Conservation (phyloP, 2,797 vertebrate genomes). For the Babyrousa celebensis region DNA sequence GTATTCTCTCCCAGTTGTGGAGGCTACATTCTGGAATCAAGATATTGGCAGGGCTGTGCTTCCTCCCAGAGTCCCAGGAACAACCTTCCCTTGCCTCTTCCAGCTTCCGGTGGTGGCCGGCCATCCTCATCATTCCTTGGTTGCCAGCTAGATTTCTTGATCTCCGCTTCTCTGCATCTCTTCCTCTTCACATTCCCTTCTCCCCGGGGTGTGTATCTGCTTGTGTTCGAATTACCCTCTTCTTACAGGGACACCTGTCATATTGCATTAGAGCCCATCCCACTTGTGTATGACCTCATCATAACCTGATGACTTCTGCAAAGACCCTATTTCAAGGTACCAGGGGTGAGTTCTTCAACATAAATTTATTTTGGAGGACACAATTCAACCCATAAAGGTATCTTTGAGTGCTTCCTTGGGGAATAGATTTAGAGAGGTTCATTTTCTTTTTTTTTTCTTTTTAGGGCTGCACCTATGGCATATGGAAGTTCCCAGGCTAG, state of each 20-base stretch:
- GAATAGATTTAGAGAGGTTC: background rate
- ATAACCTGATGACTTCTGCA: background rate
- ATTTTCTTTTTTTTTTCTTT: background rate
- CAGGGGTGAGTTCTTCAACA: background rate
- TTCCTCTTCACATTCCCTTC: accelerated
- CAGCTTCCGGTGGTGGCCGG: too few species aligned
- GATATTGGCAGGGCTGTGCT: too few species aligned
- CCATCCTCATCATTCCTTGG: background rate
- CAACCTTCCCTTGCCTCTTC: background rate
- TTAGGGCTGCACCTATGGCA: background rate
- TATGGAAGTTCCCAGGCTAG: background rate
- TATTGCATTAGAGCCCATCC: too few species aligned
- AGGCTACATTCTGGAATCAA: background rate
- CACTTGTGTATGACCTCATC: background rate
- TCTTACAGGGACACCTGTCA: background rate
- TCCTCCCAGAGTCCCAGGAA: too few species aligned
- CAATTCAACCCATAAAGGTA: background rate
- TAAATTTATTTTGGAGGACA: background rate
- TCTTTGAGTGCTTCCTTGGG: background rate
- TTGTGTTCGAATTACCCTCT: background rate
- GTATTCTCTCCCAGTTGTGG: background rate
- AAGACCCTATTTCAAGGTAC: background rate
- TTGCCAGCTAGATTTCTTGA: background rate
- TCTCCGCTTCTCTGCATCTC: background rate
- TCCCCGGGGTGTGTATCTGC: too few species aligned